Base-by-base conservation (phyloP, 1,140 invertebrate genomes). In the Cydia amplana region DNA sequence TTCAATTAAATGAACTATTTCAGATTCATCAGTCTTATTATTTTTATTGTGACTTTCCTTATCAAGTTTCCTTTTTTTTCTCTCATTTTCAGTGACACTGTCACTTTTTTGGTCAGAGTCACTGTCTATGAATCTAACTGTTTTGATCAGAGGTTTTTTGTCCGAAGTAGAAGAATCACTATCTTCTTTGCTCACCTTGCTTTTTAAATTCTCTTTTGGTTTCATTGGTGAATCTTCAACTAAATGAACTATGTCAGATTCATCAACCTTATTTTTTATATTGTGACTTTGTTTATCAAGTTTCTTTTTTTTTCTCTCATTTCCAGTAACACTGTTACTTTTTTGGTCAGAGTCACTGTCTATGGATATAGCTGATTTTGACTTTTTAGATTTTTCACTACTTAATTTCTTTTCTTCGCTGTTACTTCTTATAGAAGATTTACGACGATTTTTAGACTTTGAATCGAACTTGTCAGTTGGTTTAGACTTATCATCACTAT, bases 101-200 rank as follows among this genome's bases (percentile, higher is more conserved):
- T 72, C 16, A 49, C 28, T 40, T n/a, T 60, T 73, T 40, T 79
- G 25, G 25, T 36, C 20, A 70, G n/a, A 43, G 20, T 60, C 55
- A 60, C 55, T 60, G 55, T 60, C 55, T 28, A 28, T 28, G 28
- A 28, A 28, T 28, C 28, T 28, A 28, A 28, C 4, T 2, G 28
- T 28, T 28, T 28, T 28, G 28, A 2, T 28, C 28, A 28, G 77
- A 16, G 87, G 81, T 78, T 79, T 88, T 49, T 77, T 75, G 25
- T 81, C 77, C 73, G 32, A 80, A 75, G 83, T 60, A 78, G 28
- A 72, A 75, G 46, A 25, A n/a, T 51, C 60, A 75, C 63, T 64
- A 28, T 25, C 28, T 67, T 75, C 72, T 60, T 63, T 75, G 2
- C 60, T 65, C 18, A 40, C 36, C 65, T 60, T 78, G 36, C 76